Conservation (phyloP, 1,140 invertebrate genomes). For the Macrocentrus cingulum region DNA sequence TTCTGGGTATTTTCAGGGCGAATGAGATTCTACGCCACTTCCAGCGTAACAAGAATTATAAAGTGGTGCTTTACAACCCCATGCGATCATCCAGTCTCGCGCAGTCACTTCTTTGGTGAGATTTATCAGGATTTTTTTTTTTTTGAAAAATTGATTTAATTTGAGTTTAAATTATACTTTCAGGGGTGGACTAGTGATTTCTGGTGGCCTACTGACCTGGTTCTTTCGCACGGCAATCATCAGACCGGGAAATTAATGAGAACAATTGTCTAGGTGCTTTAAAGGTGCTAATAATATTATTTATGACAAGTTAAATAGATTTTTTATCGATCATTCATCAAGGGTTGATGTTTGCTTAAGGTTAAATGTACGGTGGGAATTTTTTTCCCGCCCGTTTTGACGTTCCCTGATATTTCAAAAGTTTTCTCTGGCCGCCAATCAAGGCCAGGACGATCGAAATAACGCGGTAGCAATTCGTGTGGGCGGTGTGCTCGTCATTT, state of each 20-base stretch:
- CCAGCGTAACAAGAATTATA: constrained; percentile 52
- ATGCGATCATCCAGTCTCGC: no score
- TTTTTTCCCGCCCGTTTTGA: no score
- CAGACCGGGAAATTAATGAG: not conserved
- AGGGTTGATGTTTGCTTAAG: no score
- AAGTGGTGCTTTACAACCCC: constrained; percentile 51
- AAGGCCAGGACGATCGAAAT: constrained; percentile 50
- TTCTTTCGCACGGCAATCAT: constrained; percentile 49
- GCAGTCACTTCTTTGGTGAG: constrained; percentile 59
- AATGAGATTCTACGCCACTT: constrained; percentile 56
- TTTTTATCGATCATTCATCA: no score
- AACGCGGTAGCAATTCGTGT: constrained; percentile 47
- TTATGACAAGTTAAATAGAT: no score
- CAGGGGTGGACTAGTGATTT: constrained; percentile 55
- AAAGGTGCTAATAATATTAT: not conserved
- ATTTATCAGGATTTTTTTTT: not conserved
- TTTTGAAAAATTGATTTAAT: not conserved
- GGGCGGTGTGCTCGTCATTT: constrained; percentile 30
- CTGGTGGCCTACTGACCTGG: constrained; percentile 48
- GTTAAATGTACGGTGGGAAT: no score
- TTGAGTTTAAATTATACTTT: constrained; percentile 31
- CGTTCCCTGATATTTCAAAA: constrained; percentile 45
- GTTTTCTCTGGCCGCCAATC: constrained; percentile 48
- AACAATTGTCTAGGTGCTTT: not conserved
- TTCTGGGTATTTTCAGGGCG: no score